Evolutionary conservation across 2,113 vertebrate genomes (phyloP), one percentile per base, ranked within the genome.

Genomic region (Hippocampus guttulatus): DNA sequence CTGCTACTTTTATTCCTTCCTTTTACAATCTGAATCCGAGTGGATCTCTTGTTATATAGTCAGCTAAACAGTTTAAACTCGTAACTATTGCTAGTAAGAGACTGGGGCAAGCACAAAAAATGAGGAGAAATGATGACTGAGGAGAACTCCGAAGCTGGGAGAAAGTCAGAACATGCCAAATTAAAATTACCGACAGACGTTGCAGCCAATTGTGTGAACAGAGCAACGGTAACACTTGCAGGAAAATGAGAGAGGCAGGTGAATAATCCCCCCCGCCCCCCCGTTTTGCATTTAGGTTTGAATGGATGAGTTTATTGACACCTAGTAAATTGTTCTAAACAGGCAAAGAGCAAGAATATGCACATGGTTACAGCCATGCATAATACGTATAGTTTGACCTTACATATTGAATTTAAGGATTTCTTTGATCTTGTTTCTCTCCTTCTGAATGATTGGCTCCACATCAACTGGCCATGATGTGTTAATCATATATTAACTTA

Each of bases 401-500:
- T 33, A 68, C 41, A 71, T 40, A 30, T 18, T 47, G 52, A 45
- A 49, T 43, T 25, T 41, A 61, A 64, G 62, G 70, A 67, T 67
- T 23, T 75, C 41, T 70, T 43, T 64, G 75, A 68, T 85, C 84
- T 62, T 63, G 30, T 33, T 33, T 33, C 30, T 63, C 74, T 75
- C 54, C 10, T 51, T 55, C 12, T 41, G 67, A 14, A 15, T 71
- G 57, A 33, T 41, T 84, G 75, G 76, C 77, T 73, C 25, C 58
- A 49, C 43, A n/a, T 47, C 79, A 68, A 70, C 68, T 79, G 73
- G 64, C 66, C 76, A 40, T 71, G 82, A 87, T 79, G 68, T 81
- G 84, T 91, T 64, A 89, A 91, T 89, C 80, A 90, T 81, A 73
- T 55, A 88, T 87, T 41, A 60, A 74, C 70, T 67, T 81, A 47